These are phyloP conservation scores for Muscidifurax raptorellus DNA, from an alignment of 1,140 invertebrate species.

Conservation along the genomic window DNA sequence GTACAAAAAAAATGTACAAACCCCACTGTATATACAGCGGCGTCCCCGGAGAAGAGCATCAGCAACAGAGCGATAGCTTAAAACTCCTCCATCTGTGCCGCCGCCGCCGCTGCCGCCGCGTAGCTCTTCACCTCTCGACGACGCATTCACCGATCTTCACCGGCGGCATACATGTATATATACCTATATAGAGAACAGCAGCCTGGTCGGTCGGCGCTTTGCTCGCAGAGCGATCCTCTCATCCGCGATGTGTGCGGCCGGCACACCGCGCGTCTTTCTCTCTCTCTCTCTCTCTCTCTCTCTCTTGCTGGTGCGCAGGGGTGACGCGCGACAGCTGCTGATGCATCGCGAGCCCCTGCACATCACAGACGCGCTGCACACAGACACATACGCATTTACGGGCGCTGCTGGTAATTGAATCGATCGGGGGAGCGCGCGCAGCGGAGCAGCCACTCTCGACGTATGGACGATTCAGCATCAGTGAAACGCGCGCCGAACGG, in stretches of 20 bases:
- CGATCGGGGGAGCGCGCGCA: conserved; percentile 32
- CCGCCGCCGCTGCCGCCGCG: too few relatives aligned
- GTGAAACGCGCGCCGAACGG: conserved; percentile 10
- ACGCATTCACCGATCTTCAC: not conserved
- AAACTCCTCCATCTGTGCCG: not conserved
- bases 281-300: not conserved
- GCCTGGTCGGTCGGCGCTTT: not conserved
- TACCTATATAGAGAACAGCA: not conserved
- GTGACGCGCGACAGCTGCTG: conserved; percentile 63
- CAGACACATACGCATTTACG: conserved; percentile 53
- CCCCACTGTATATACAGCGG: not conserved
- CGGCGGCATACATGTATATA: too few relatives aligned
- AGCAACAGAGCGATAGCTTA: not conserved
- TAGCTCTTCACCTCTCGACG: not conserved
- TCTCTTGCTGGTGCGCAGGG: conserved; percentile 34
- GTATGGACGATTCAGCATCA: not conserved
- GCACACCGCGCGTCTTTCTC: not conserved
- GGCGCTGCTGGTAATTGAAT: conserved; percentile 66
- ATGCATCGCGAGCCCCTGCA: conserved; percentile 62
- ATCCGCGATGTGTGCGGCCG: conserved; percentile 22
- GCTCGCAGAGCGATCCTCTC: not conserved
- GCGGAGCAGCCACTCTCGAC: not conserved
- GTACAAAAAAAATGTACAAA: not conserved
- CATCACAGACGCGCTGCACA: conserved; percentile 39
- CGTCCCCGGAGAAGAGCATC: not conserved